Conservation (phyloP, 2,797 vertebrate genomes). For the Triplophysa yarkandensis region DNA sequence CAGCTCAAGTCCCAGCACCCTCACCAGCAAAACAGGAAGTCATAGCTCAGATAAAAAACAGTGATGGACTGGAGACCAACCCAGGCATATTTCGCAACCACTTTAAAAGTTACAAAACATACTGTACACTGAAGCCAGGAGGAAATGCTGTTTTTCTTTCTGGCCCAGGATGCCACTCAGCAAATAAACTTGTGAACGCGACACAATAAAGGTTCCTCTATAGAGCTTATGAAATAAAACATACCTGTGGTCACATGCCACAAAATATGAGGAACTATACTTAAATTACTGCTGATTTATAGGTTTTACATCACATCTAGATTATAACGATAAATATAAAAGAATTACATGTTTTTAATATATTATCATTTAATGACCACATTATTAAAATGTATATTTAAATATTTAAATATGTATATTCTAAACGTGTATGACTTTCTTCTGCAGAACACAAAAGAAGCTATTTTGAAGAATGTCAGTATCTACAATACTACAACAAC, state of each 20-base stretch:
- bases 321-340: background rate
- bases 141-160: conserved; percentile 44
- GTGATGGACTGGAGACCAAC: conserved; percentile 39
- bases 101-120: conserved; percentile 72
- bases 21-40: conserved; percentile 80
- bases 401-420: no score
- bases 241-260: conserved; percentile 12
- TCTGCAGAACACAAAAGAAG: no score
- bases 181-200: conserved; percentile 52
- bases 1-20: conserved; percentile 68
- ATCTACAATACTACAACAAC: no score
- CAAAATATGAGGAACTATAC: conserved; percentile 4
- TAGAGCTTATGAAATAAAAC: conserved; percentile 19
- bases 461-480: no score
- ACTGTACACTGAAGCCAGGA: conserved; percentile 69
- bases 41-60: conserved; percentile 69
- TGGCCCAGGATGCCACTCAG: conserved; percentile 44
- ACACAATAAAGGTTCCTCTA: conserved; percentile 68
- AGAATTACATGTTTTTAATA: no score
- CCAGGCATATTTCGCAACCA: conserved; percentile 71
- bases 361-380: no score
- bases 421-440: no score
- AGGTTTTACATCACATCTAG: background rate
- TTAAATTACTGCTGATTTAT: conserved; percentile 2
- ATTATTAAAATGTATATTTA: no score